phyloP scores from a whole-genome alignment of 2,113 vertebrate genomes.

The Sisor rabdophorus region DNA sequence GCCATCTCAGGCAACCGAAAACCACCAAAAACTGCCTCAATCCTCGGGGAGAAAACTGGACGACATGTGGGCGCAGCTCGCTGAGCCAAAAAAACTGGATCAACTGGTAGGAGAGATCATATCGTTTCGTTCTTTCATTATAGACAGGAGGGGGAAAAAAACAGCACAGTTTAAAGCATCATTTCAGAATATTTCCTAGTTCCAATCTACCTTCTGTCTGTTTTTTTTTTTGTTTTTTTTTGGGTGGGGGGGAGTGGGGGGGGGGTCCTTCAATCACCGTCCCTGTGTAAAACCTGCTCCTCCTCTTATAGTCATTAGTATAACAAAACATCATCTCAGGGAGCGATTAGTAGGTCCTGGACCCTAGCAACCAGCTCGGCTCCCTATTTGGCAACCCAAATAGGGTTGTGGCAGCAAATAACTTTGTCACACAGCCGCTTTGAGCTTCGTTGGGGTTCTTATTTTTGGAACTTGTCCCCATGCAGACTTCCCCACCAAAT shows the following conservation, averaged over 20 bases:
- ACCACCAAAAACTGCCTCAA: conserved; percentile 46
- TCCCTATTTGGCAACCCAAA: neutral
- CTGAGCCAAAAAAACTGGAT: conserved; percentile 28
- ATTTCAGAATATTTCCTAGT: neutral
- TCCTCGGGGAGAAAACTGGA: conserved; percentile 57
- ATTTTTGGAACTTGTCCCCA: neutral
- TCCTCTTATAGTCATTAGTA: neutral
- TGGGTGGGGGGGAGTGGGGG: too few relatives aligned
- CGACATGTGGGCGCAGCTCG: conserved; percentile 31
- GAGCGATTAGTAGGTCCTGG: neutral
- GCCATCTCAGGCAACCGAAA: conserved; percentile 30
- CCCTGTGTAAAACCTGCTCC: neutral
- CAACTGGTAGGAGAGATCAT: conserved; percentile 57
- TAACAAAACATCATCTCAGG: neutral
- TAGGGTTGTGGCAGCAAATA: too few relatives aligned
- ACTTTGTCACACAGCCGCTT: neutral
- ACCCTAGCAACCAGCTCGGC: neutral
- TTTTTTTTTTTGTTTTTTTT: too few relatives aligned
- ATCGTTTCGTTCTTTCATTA: too few relatives aligned
- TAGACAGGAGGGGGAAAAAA: too few relatives aligned
- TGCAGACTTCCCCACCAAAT: neutral
- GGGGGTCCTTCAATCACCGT: neutral
- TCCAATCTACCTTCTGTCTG: too few relatives aligned
- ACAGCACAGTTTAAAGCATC: neutral
- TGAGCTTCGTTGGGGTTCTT: too few relatives aligned